Evolutionary conservation across 2,797 vertebrate genomes (phyloP).

Genomic region (Uromys caudimaculatus): DNA sequence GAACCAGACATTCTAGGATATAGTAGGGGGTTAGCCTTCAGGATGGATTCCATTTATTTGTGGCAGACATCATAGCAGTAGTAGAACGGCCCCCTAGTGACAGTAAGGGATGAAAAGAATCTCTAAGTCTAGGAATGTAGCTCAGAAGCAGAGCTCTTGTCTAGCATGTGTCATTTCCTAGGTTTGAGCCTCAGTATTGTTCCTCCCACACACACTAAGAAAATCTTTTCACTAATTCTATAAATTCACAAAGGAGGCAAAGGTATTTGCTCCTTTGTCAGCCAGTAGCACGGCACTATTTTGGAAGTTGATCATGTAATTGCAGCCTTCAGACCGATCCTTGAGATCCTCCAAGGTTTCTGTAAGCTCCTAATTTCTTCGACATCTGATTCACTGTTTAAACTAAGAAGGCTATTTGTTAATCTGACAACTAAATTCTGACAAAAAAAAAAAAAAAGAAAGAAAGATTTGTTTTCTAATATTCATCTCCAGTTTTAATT

Average conservation of each 20-base stretch:
- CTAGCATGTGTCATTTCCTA: too few relatives aligned
- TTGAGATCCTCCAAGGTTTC: not conserved
- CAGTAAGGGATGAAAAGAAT: not conserved
- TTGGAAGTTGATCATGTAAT: not conserved
- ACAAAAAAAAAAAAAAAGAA: not conserved
- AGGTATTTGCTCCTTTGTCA: not conserved
- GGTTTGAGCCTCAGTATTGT: not conserved
- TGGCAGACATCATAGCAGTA: not conserved
- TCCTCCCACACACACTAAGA: too few relatives aligned
- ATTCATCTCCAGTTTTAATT: not conserved
- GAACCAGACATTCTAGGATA: not conserved
- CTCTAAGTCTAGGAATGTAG: not conserved
- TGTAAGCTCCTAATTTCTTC: not conserved
- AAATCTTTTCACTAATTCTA: not conserved
- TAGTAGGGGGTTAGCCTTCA: not conserved
- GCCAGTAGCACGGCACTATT: not conserved
- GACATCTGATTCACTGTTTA: not conserved
- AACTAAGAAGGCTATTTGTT: not conserved
- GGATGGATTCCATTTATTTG: not conserved
- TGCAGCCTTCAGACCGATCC: not conserved
- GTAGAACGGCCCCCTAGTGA: not conserved
- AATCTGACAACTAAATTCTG: not conserved
- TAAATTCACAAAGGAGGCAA: not conserved
- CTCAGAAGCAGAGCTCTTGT: not conserved
- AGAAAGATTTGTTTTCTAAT: not conserved